Conservation (phyloP, 2,888 invertebrate species). For the Allacma fusca region DNA sequence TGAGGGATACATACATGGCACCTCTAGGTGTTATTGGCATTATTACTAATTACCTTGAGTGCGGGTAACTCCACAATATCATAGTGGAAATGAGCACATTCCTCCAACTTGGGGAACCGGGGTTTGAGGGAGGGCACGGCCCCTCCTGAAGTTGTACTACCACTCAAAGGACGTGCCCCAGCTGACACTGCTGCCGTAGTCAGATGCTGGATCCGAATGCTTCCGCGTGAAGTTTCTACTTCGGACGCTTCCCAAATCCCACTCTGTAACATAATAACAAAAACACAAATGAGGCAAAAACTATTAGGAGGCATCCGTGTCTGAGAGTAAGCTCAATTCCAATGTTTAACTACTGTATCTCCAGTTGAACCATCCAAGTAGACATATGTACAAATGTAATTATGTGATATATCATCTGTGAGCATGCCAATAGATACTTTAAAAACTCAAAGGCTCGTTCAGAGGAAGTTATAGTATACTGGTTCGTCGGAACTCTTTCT, state of each 20-base stretch:
- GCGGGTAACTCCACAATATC: conserved; percentile 90
- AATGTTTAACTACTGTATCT: not conserved
- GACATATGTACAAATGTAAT: too few relatives aligned
- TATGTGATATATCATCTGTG: not conserved
- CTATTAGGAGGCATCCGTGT: not conserved
- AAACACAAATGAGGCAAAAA: conserved; percentile 42
- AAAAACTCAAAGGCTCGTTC: too few relatives aligned
- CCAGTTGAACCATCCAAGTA: too few relatives aligned
- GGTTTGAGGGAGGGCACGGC: conserved; percentile 63
- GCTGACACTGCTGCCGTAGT: conserved; percentile 62
- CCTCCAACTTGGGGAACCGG: conserved; percentile 77
- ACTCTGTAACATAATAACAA: conserved; percentile 63
- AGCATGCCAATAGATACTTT: too few relatives aligned
- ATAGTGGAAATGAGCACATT: conserved; percentile 98
- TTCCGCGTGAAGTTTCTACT: conserved; percentile 64
- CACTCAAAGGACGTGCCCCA: conserved; percentile 49
- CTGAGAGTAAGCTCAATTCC: not conserved
- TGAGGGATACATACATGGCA: not conserved
- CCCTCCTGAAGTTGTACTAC: conserved; percentile 43
- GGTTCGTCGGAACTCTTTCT: not conserved
- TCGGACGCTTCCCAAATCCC: conserved; percentile 65
- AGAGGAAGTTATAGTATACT: not conserved
- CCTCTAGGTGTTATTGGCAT: conserved; percentile 19
- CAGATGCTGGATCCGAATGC: conserved; percentile 65
- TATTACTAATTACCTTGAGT: conserved; percentile 67